phyloP scores from a whole-genome alignment of 2,888 invertebrate species.

The Nephrotoma flavescens region DNA sequence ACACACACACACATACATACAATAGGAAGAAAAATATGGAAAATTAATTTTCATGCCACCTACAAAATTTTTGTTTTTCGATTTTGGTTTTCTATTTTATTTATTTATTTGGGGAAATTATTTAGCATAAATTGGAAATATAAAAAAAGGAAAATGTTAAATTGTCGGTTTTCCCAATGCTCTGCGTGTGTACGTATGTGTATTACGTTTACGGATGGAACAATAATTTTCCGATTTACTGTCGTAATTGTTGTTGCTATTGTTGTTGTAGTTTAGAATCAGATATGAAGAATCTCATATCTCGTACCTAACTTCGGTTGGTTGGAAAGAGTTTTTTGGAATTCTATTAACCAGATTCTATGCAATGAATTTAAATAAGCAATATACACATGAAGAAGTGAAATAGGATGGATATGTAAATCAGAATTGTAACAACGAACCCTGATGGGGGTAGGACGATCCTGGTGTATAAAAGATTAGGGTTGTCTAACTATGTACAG shows the following conservation, averaged over 20 bases:
- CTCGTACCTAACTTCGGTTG: background rate
- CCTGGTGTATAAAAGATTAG: no score
- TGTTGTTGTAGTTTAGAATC: background rate
- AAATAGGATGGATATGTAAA: no score
- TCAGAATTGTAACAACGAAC: no score
- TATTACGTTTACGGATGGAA: background rate
- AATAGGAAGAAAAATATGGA: background rate
- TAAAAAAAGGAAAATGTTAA: background rate
- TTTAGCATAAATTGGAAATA: background rate
- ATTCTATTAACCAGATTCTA: no score
- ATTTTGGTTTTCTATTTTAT: background rate
- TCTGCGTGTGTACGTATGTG: background rate
- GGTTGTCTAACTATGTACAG: no score
- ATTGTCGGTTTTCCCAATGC: background rate
- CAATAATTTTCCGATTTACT: background rate
- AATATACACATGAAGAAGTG: no score
- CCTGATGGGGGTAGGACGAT: no score
- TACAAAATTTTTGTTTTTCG: background rate
- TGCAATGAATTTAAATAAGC: no score
- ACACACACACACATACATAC: background rate
- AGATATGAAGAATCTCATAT: background rate
- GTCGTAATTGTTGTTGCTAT: background rate
- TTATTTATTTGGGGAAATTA: background rate
- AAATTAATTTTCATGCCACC: background rate
- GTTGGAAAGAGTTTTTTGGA: no score